These are phyloP conservation scores for Cyphotilapia sp. DNA, from an alignment of 2,113 vertebrate genomes.

Conservation along the genomic window DNA sequence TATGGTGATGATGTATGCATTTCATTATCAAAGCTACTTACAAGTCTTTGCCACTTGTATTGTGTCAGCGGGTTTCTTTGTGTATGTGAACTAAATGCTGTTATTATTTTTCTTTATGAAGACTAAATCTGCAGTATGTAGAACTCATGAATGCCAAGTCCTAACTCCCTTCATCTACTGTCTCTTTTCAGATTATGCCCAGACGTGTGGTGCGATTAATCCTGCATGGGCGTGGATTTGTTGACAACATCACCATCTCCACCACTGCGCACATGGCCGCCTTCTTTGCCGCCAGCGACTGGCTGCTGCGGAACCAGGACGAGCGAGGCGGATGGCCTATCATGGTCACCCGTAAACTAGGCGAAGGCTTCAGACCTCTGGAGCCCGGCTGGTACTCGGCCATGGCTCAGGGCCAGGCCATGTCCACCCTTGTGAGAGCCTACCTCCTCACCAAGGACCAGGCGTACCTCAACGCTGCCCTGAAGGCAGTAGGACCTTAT, in stretches of 20 bases:
- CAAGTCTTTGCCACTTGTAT: neutral
- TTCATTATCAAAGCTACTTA: neutral
- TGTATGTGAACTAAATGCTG: neutral
- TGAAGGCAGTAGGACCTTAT: slow-evolving; percentile 85
- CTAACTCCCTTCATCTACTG: neutral
- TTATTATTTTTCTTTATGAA: neutral
- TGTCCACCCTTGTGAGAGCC: slow-evolving; percentile 91
- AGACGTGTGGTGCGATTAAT: slow-evolving; percentile 80
- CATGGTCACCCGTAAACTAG: slow-evolving; percentile 92
- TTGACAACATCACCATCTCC: slow-evolving; percentile 90
- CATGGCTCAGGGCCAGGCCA: slow-evolving; percentile 98
- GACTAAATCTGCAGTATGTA: neutral
- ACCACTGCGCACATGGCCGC: slow-evolving; percentile 92
- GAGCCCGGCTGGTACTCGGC: slow-evolving; percentile 98
- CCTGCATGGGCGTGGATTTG: slow-evolving; percentile 78
- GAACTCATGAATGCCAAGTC: neutral
- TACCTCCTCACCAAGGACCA: slow-evolving; percentile 88
- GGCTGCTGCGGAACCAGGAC: slow-evolving; percentile 94
- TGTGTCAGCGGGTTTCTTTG: neutral
- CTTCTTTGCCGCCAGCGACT: slow-evolving; percentile 91
- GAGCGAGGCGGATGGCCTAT: slow-evolving; percentile 95
- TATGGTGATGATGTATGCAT: neutral
- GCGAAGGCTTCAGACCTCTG: slow-evolving; percentile 88
- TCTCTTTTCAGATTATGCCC: slow-evolving; percentile 78
- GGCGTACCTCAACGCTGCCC: slow-evolving; percentile 81